Conservation (phyloP, 2,888 invertebrate species). For the Drosophila anceps region DNA sequence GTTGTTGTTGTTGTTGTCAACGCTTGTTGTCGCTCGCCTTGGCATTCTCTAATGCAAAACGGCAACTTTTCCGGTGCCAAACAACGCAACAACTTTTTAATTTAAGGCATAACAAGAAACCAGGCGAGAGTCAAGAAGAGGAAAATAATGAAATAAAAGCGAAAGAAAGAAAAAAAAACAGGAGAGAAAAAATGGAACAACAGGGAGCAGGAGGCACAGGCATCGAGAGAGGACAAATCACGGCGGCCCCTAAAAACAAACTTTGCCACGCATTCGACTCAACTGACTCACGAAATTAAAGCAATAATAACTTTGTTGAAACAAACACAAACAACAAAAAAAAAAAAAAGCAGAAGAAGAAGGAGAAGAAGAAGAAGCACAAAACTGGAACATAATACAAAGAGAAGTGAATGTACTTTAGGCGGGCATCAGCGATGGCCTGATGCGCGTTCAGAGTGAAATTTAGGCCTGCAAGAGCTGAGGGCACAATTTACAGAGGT, state of each 20-base stretch:
- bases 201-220: neutral
- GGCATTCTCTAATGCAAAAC: slow-evolving; percentile 51
- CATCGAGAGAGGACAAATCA: slow-evolving; percentile 57
- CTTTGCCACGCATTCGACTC: slow-evolving; percentile 59
- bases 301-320: slow-evolving; percentile 77
- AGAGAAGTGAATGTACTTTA: neutral
- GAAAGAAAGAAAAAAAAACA: neutral
- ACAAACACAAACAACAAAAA: slow-evolving; percentile 20
- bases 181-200: neutral
- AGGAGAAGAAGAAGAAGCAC: neutral
- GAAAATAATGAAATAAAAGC: slow-evolving; percentile 6
- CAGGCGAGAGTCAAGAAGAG: neutral
- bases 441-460: neutral
- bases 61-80: slow-evolving; percentile 42
- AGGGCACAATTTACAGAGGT: neutral
- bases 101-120: slow-evolving; percentile 39
- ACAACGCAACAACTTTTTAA: slow-evolving; percentile 56
- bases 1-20: slow-evolving; percentile 7
- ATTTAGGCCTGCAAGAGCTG: no score
- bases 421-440: neutral
- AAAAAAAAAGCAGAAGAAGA: no score
- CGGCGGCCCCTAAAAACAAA: slow-evolving; percentile 46
- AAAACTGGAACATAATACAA: neutral
- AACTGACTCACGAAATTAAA: slow-evolving; percentile 78
- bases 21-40: slow-evolving; percentile 20